These are phyloP conservation scores for Hypotaenidia philippensis DNA, from an alignment of 2,797 vertebrate species.

Conservation along the genomic window DNA sequence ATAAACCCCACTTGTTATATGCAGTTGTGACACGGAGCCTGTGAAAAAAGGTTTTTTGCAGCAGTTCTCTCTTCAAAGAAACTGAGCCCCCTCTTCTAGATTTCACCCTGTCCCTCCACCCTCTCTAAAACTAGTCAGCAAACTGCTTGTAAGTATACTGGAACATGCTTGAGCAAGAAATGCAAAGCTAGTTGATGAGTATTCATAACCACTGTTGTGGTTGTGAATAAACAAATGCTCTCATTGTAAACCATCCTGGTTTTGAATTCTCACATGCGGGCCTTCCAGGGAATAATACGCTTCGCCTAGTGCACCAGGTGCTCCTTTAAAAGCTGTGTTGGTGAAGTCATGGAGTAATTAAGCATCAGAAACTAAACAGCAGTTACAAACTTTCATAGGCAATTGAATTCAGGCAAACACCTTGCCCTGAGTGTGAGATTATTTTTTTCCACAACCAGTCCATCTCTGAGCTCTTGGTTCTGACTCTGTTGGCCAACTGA, in stretches of 20 bases:
- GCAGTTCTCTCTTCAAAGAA: background rate
- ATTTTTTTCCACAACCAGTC: background rate
- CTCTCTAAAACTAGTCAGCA: background rate
- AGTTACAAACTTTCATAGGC: background rate
- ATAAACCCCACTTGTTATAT: background rate
- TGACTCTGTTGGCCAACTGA: background rate
- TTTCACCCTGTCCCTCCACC: background rate
- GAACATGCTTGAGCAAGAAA: conserved; percentile 20
- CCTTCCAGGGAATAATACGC: background rate
- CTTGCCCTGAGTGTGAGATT: background rate
- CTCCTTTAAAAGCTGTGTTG: background rate
- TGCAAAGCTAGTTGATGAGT: background rate
- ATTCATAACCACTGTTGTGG: background rate
- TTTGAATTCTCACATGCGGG: background rate
- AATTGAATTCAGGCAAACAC: background rate
- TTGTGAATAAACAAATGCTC: conserved; percentile 14
- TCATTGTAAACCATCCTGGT: background rate
- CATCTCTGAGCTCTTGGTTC: background rate
- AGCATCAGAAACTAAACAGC: background rate
- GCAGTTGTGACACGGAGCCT: background rate
- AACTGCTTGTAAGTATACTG: background rate
- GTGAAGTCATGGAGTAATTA: background rate
- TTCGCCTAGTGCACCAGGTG: background rate
- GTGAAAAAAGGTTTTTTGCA: background rate
- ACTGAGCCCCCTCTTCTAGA: background rate